These are phyloP conservation scores for Heliornis fulica DNA, from an alignment of 2,113 vertebrate species.

Conservation along the genomic window DNA sequence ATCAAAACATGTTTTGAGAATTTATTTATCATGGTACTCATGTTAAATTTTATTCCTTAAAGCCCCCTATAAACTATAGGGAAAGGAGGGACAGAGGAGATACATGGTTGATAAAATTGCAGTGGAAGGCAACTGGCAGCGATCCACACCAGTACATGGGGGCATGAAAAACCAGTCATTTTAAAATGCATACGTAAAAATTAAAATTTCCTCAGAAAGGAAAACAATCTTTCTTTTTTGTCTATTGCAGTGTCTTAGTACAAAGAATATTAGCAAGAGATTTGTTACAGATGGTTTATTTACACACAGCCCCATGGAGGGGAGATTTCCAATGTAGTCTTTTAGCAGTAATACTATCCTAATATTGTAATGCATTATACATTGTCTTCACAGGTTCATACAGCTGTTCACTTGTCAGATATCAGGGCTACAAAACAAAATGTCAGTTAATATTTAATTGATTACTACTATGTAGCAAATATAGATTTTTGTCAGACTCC, in stretches of 20 bases:
- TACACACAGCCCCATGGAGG: rapidly evolving
- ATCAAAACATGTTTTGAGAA: background rate
- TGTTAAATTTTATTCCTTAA: background rate
- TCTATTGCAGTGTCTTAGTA: background rate
- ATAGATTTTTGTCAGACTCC: background rate
- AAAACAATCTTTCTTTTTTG: rapidly evolving
- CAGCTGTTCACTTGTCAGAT: background rate
- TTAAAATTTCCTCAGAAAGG: background rate
- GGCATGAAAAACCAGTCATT: background rate
- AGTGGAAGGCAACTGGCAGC: background rate
- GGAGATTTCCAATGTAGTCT: background rate
- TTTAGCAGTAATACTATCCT: background rate
- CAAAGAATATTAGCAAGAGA: background rate
- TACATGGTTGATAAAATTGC: background rate
- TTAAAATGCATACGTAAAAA: background rate
- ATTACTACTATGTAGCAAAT: background rate
- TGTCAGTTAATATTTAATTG: background rate
- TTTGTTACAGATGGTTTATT: background rate
- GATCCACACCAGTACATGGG: background rate
- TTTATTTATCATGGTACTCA: background rate
- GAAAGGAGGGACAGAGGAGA: background rate
- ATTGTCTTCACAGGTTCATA: background rate
- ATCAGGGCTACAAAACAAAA: background rate
- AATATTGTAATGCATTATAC: rapidly evolving
- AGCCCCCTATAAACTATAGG: background rate